phyloP scores from a whole-genome alignment of 2,113 vertebrate genomes.

The Pelmatolapia mariae region DNA sequence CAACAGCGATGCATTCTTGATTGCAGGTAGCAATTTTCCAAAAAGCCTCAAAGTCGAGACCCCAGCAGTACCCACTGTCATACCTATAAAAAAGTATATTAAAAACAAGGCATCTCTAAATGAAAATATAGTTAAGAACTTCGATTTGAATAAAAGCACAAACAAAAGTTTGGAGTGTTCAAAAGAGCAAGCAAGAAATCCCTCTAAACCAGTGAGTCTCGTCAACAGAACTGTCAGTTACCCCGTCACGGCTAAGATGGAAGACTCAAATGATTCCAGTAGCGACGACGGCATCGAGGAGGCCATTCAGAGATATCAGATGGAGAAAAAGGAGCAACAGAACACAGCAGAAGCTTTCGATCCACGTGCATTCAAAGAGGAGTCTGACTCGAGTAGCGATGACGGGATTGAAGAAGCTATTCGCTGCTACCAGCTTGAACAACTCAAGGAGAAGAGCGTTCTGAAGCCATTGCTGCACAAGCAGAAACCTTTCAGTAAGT shows the following conservation, averaged over 20 bases:
- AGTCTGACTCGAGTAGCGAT: slow-evolving; percentile 84
- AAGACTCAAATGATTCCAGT: slow-evolving; percentile 65
- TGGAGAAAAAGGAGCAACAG: slow-evolving; percentile 75
- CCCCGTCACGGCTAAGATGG: slow-evolving; percentile 12
- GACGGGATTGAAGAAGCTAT: slow-evolving; percentile 94
- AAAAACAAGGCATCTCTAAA: slow-evolving; percentile 57
- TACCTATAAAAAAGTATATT: slow-evolving; percentile 54
- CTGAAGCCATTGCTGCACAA: slow-evolving; percentile 40
- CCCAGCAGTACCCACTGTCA: background rate
- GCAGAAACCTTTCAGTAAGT: slow-evolving; percentile 23
- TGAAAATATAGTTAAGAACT: slow-evolving; percentile 45
- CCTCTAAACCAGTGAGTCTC: background rate
- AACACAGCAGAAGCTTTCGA: slow-evolving; percentile 1
- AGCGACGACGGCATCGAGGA: slow-evolving; percentile 92
- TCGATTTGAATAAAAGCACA: slow-evolving; percentile 17
- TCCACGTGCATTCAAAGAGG: slow-evolving; percentile 2
- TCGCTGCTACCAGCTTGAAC: slow-evolving; percentile 87
- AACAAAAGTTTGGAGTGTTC: slow-evolving; percentile 2
- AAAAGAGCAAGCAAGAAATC: background rate
- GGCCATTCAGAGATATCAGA: slow-evolving; percentile 88
- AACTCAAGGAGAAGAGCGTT: slow-evolving; percentile 62
- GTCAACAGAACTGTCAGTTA: slow-evolving; percentile 8
- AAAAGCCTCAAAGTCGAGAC: slow-evolving; percentile 38
- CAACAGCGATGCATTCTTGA: slow-evolving; percentile 40
- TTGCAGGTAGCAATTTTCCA: slow-evolving; percentile 44